Conservation (phyloP, 1,140 invertebrate genomes). For the Drosophila subpulchrella region DNA sequence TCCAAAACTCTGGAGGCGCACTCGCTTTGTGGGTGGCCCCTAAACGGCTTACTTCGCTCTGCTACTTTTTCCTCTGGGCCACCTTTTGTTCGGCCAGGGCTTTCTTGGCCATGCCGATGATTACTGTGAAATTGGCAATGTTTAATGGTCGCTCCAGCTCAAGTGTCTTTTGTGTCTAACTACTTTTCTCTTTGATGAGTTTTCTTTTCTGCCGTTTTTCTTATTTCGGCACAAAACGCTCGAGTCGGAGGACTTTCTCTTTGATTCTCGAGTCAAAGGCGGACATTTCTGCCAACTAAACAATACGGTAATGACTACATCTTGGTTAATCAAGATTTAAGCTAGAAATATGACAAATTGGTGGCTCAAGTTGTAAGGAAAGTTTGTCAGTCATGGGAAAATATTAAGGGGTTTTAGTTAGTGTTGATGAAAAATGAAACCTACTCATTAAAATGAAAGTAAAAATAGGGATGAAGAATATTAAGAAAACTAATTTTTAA, state of each 20-base stretch:
- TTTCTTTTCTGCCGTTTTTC: conserved; percentile 54
- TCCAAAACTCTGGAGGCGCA: conserved; percentile 6
- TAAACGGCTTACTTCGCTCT: conserved; percentile 75
- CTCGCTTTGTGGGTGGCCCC: conserved; percentile 69
- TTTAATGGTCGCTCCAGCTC: conserved; percentile 66
- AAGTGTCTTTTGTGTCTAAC: conserved; percentile 66
- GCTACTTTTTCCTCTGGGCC: conserved; percentile 60
- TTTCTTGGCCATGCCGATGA: conserved; percentile 58
- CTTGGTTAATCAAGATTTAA: conserved; percentile 36
- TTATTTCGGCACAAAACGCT: conserved; percentile 43
- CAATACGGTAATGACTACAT: conserved; percentile 27
- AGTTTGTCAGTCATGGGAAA: neutral
- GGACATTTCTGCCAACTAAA: conserved; percentile 8
- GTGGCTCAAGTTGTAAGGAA: neutral
- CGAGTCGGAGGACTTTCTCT: conserved; percentile 61
- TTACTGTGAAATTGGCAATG: conserved; percentile 81
- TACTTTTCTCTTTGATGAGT: conserved; percentile 74
- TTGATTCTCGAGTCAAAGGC: conserved; percentile 18
- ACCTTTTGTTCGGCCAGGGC: conserved; percentile 42
- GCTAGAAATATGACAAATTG: conserved; percentile 10
- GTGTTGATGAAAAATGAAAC: neutral
- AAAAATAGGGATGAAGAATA: too few relatives aligned
- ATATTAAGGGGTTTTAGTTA: neutral
- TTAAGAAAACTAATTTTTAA: too few relatives aligned
- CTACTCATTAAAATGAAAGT: too few relatives aligned